Evolutionary conservation across 2,113 vertebrate species (phyloP).

Genomic region (Pithys albifrons): DNA sequence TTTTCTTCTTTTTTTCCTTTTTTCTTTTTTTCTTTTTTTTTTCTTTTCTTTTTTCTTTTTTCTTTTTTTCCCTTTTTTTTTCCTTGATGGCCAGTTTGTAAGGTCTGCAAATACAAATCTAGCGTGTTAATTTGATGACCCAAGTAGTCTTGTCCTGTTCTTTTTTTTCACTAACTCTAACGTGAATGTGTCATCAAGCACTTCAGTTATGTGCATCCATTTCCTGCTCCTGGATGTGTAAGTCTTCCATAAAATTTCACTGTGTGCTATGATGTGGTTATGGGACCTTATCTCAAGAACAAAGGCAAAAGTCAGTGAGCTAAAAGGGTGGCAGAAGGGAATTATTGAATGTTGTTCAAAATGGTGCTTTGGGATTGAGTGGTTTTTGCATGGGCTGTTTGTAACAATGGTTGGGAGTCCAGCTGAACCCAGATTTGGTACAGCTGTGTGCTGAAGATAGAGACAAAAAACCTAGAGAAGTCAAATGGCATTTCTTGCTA

Average conservation of each 20-base stretch:
- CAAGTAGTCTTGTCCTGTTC: not conserved
- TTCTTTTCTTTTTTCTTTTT: too few species aligned
- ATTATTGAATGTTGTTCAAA: not conserved
- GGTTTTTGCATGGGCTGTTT: not conserved
- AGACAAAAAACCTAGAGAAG: not conserved
- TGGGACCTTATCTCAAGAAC: not conserved
- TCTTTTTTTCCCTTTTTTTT: too few species aligned
- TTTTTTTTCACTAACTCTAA: not conserved
- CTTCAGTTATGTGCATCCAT: not conserved
- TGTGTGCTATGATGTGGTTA: accelerated
- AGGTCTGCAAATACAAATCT: not conserved
- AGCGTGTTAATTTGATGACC: not conserved
- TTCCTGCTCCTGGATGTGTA: not conserved
- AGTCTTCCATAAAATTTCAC: not conserved
- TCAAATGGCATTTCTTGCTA: not conserved
- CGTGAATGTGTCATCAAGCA: not conserved
- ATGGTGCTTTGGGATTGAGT: not conserved
- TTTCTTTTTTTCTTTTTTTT: too few species aligned
- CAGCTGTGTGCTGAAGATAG: not conserved
- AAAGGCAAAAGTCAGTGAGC: not conserved
- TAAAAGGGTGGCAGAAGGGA: not conserved
- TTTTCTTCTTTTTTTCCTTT: not conserved
- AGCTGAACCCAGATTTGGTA: not conserved
- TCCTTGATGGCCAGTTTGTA: not conserved
- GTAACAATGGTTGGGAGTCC: not conserved